phyloP scores from a whole-genome alignment of 1,140 invertebrate genomes.

The Dufourea novaeangliae region DNA sequence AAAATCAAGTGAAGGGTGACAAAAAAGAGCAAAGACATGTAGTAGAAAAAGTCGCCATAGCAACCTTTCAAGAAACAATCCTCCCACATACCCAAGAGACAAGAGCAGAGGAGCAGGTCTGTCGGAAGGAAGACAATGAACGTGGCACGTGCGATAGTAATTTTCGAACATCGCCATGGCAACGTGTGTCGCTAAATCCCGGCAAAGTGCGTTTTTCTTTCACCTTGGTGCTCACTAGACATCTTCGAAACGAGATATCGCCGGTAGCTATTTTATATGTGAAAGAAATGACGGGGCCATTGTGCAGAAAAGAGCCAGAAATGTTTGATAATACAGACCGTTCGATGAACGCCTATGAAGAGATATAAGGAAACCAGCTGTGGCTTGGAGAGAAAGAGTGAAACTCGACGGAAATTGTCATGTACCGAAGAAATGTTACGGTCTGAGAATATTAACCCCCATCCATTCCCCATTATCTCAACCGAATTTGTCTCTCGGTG shows the following conservation, averaged over 20 bases:
- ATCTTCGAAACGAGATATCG: slow-evolving; percentile 69
- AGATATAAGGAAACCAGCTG: not conserved
- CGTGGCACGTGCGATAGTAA: slow-evolving; percentile 6
- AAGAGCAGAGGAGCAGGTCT: slow-evolving; percentile 25
- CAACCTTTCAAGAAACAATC: not conserved
- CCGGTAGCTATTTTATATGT: slow-evolving; percentile 70
- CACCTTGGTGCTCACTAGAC: not conserved
- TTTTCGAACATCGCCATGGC: slow-evolving; percentile 32
- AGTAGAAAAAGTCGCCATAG: not conserved
- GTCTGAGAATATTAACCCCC: too few species aligned
- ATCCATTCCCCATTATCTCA: too few species aligned
- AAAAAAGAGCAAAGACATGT: not conserved
- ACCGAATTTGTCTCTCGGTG: too few species aligned
- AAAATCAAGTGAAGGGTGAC: not conserved
- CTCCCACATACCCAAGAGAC: not conserved
- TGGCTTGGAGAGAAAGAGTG: slow-evolving; percentile 18
- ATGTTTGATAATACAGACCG: slow-evolving; percentile 34
- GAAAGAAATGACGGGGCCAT: slow-evolving; percentile 66
- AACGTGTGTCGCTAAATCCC: slow-evolving; percentile 8
- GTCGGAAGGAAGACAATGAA: slow-evolving; percentile 36
- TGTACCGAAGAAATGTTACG: not conserved
- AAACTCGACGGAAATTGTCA: not conserved
- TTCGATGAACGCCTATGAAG: slow-evolving; percentile 64
- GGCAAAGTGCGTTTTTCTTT: slow-evolving; percentile 19
- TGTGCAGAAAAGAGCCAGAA: slow-evolving; percentile 43